Evolutionary conservation across 1,140 invertebrate species (phyloP).

Genomic region (Ostrea edulis): DNA sequence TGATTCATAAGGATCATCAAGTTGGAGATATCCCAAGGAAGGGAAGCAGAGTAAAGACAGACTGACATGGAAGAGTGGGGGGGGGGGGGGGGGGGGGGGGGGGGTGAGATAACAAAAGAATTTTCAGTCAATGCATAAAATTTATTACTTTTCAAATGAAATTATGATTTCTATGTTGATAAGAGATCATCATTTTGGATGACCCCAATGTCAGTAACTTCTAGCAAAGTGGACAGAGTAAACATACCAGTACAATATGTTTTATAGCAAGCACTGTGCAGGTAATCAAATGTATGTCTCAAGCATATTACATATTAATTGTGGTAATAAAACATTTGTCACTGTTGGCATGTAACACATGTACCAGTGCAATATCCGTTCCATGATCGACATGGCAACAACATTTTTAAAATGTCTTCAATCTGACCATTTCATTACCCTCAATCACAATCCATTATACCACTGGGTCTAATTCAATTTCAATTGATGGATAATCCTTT

Average conservation of each 20-base stretch:
- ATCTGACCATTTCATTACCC: conserved; percentile 4
- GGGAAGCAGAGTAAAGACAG: no score
- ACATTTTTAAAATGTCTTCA: not conserved
- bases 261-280: not conserved
- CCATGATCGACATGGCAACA: not conserved
- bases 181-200: no score
- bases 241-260: not conserved
- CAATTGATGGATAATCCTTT: not conserved
- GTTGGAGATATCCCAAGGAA: no score
- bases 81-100: no score
- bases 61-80: no score
- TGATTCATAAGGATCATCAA: no score
- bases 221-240: not conserved
- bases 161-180: no score
- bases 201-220: no score
- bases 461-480: not conserved
- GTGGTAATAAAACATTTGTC: not conserved
- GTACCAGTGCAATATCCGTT: no score
- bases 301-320: not conserved
- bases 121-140: no score
- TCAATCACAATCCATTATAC: not conserved
- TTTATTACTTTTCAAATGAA: no score
- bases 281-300: not conserved
- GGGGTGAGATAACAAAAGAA: no score
- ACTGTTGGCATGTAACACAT: not conserved